Conservation (phyloP, 2,797 vertebrate species). For the Enteromius fasciolatus region DNA sequence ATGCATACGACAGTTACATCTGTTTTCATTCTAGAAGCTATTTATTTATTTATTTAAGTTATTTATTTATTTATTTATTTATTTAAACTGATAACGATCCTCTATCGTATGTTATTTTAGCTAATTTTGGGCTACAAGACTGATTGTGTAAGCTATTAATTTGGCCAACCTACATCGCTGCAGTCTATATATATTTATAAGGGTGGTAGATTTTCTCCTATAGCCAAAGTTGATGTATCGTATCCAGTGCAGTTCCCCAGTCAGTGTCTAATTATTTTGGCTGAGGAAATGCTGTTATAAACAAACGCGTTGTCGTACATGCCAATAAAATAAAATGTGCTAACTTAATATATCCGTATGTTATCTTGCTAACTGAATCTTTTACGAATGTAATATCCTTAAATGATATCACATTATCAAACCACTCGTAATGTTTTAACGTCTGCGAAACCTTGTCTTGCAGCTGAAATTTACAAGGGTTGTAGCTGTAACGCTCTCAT, state of each 20-base stretch:
- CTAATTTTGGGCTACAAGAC: background rate
- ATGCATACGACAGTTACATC: background rate
- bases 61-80: background rate
- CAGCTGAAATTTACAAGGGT: background rate
- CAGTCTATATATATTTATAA: constrained; percentile 30
- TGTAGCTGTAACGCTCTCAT: background rate
- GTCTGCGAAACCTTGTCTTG: background rate
- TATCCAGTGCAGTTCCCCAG: background rate
- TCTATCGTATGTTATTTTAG: background rate
- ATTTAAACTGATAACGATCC: background rate
- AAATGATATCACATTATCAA: background rate
- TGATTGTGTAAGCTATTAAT: background rate
- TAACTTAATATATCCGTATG: background rate
- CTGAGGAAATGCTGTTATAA: background rate
- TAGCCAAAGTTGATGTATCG: constrained; percentile 1
- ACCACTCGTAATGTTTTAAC: constrained; percentile 2
- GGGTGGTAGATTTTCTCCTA: background rate
- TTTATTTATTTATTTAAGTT: background rate
- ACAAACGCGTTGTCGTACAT: background rate
- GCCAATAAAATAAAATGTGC: background rate
- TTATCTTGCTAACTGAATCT: background rate
- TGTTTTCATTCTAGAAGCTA: background rate
- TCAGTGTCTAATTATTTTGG: background rate
- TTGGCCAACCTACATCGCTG: constrained; percentile 6
- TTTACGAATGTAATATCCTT: background rate